Evolutionary conservation across 2,888 invertebrate species (phyloP), one percentile per base, ranked within the genome.

Genomic region (Carterocephalus palaemon): DNA sequence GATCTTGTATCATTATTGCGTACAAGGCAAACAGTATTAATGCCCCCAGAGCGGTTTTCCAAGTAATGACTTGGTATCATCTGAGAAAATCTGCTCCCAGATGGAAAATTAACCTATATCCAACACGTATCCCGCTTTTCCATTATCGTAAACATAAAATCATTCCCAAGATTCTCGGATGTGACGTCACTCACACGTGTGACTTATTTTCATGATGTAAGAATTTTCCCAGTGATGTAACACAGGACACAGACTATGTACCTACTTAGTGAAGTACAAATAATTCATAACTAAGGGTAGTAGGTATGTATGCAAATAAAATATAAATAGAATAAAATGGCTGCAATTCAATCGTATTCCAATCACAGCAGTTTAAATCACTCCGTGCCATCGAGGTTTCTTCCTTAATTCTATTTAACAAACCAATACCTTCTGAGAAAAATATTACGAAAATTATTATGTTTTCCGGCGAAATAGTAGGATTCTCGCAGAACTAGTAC

Each of bases 131-230:
- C 31, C 20, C 17, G 29, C 7, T 46, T 37, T 47, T 47, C 49
- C 49, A 52, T 48, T 48, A 54, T 46, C 38, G 39, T 49, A 47
- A 47, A 39, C 52, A 37, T 52, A 51, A 54, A 50, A 45, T 46
- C 24, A 48, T 50, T 48, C 36, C 15, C 23, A 22, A 24, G 4
- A 37, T 12, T 37, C 17, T 23, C 40, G 3, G n/a, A n/a, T n/a
- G n/a, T n/a, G n/a, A n/a, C n/a, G n/a, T n/a, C n/a, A n/a, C n/a
- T n/a, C n/a, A n/a, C n/a, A n/a, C n/a, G n/a, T n/a, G n/a, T n/a
- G n/a, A n/a, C n/a, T n/a, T n/a, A n/a, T n/a, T n/a, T n/a, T n/a
- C n/a, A n/a, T n/a, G n/a, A n/a, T n/a, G n/a, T n/a, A n/a, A n/a
- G n/a, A n/a, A n/a, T n/a, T n/a, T n/a, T n/a, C n/a, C n/a, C n/a